Conservation (phyloP, 35 echinoderm and acorn worm species). For the Ophioderma brevispina region DNA sequence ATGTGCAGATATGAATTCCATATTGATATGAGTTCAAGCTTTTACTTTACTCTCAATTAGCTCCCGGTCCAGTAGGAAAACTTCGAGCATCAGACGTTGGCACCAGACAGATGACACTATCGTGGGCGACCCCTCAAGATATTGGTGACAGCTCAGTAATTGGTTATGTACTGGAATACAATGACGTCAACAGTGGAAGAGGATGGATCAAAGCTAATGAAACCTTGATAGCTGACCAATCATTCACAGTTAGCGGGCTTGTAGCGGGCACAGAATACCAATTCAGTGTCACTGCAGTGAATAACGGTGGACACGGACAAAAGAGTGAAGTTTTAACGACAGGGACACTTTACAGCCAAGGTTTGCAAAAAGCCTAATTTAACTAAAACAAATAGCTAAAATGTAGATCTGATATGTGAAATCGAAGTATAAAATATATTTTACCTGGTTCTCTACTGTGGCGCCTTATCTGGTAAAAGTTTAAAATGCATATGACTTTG, state of each 20-base stretch:
- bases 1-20: too few species aligned
- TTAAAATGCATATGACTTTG: too few species aligned
- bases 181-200: not conserved
- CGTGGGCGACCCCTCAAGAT: not conserved
- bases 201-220: not conserved
- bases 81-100: not conserved
- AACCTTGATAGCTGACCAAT: not conserved
- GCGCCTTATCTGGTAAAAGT: too few species aligned
- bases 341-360: too few species aligned
- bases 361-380: too few species aligned
- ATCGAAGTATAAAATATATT: too few species aligned
- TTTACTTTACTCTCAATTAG: too few species aligned
- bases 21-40: too few species aligned
- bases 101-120: not conserved
- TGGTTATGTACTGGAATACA: not conserved
- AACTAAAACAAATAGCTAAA: too few species aligned
- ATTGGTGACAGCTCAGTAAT: not conserved
- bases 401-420: too few species aligned
- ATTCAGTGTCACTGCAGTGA: not conserved
- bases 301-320: not conserved
- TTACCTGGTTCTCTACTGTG: too few species aligned
- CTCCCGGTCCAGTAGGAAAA: not conserved
- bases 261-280: not conserved
- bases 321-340: not conserved
- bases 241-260: not conserved